Conservation (phyloP, 2,113 vertebrate species). For the Ovibos moschatus region DNA sequence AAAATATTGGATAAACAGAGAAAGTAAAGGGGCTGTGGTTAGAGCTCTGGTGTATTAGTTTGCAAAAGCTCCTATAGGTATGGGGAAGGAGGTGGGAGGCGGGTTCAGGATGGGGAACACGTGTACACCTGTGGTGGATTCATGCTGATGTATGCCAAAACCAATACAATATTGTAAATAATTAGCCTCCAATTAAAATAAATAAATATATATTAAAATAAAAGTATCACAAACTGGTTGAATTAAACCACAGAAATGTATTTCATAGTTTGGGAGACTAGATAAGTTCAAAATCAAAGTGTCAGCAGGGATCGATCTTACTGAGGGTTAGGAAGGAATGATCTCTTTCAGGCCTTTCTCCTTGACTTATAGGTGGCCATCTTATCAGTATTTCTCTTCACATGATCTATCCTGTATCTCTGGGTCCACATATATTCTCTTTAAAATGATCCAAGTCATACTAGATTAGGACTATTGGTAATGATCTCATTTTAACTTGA, state of each 20-base stretch:
- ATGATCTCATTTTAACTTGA: background rate
- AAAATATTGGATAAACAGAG: background rate
- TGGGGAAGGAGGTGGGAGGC: too few species aligned
- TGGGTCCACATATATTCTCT: background rate
- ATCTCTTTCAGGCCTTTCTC: background rate
- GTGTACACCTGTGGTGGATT: too few species aligned
- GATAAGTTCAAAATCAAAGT: background rate
- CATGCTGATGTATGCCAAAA: too few species aligned
- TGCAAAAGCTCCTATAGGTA: background rate
- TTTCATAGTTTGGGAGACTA: background rate
- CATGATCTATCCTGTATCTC: background rate
- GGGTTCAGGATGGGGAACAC: too few species aligned
- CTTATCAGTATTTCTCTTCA: background rate
- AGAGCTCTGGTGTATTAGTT: background rate
- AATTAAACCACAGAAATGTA: background rate
- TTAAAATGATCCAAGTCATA: background rate
- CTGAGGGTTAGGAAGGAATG: background rate
- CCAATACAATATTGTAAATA: too few species aligned
- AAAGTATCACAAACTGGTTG: background rate
- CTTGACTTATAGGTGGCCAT: background rate
- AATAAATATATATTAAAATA: too few species aligned
- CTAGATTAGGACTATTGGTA: background rate
- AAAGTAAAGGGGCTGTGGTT: background rate
- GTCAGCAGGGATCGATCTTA: background rate
- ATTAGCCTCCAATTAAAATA: too few species aligned